Base-by-base conservation (phyloP, 2,113 vertebrate genomes). In the Felis chaus region DNA sequence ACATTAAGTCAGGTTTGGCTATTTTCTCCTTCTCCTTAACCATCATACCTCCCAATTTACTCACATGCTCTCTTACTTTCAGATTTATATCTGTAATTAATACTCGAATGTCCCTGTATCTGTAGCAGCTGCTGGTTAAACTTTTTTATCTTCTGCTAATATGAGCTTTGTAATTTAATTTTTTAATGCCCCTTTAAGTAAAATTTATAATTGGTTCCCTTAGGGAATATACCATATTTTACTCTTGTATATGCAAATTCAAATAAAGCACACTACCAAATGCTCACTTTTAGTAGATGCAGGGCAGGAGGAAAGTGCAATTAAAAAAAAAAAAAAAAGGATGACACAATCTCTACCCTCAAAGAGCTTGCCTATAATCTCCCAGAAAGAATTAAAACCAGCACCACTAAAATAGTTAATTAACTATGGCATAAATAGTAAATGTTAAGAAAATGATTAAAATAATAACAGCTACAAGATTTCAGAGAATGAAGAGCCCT, bases 101-200 rank as follows among this genome's bases (percentile, higher is more conserved):
- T 89, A 85, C 65, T 89, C 25, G 82, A 76, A 90, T 94, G 31
- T 39, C n/a, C 31, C 27, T 92, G 6, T 81, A 66, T 84, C 53
- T 88, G 14, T 9, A 73, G 14, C 13, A 65, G 74, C 66, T 95
- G 18, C 61, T 65, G 71, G 55, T 61, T 97, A 89, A 96, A 91
- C 41, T 66, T 94, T 86, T 89, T 88, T 73, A 65, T 78, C 36
- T 69, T 83, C 33, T 97, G 68, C 41, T 57, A 92, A 74, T 74
- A 50, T 48, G 55, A 81, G 21, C 13, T 65, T 55, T 94, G 68
- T 74, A 73, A 85, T 82, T 85, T 89, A 94, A 78, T 36, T 94
- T 97, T 87, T 78, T 84, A 89, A 81, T 68, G 11, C 15, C 39
- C 53, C 15, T 95, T 97, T 92, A 68, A 85, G 68, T n/a, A 95